phyloP scores from a whole-genome alignment of 1,140 invertebrate species.

The Aricia agestis region DNA sequence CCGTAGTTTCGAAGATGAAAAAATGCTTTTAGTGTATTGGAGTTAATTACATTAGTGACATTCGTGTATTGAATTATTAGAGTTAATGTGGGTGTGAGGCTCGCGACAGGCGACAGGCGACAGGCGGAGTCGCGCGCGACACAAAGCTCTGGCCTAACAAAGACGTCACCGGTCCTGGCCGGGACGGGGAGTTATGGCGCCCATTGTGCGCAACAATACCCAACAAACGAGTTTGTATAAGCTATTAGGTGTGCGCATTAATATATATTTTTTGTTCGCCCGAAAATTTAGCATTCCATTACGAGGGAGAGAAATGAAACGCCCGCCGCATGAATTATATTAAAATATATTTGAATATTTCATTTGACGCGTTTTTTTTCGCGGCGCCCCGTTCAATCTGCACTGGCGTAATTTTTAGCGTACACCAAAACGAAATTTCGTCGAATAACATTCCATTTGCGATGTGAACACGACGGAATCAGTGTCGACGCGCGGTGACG shows the following conservation, averaged over 20 bases:
- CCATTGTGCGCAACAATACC: conserved; percentile 74
- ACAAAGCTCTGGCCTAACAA: conserved; percentile 70
- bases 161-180: conserved; percentile 71
- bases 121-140: conserved; percentile 58
- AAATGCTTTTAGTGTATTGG: conserved; percentile 33
- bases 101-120: conserved; percentile 27
- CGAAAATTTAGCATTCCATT: conserved; percentile 76
- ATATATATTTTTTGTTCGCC: conserved; percentile 75
- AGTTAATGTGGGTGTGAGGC: conserved; percentile 39
- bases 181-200: conserved; percentile 73
- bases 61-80: conserved; percentile 32
- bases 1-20: conserved; percentile 32
- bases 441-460: conserved; percentile 74
- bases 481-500: conserved; percentile 69
- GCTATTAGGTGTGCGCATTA: conserved; percentile 76
- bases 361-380: conserved; percentile 75
- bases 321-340: conserved; percentile 75
- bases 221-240: conserved; percentile 76
- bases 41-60: conserved; percentile 38
- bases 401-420: conserved; percentile 69
- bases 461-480: conserved; percentile 69
- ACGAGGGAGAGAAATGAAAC: conserved; percentile 74
- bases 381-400: conserved; percentile 58
- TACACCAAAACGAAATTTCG: conserved; percentile 64
- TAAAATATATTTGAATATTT: conserved; percentile 77